Base-by-base conservation (phyloP, 2,797 vertebrate species). In the Coracias cyanogaster region DNA sequence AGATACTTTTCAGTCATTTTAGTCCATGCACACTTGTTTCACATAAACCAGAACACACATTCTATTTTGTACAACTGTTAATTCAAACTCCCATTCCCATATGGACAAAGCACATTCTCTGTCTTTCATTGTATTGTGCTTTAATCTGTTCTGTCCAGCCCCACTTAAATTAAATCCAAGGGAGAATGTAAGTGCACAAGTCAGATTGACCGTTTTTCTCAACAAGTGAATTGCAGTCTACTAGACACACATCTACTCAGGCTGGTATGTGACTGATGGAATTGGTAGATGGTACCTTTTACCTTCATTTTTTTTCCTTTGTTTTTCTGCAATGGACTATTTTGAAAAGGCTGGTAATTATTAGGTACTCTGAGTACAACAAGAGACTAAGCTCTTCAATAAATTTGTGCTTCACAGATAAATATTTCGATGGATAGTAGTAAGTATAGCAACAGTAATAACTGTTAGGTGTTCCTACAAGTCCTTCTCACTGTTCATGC, bases 1-100 rank as follows among this genome's bases (percentile, higher is more conserved):
- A 58, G 87, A 87, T 90, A 67, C 72, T 82, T 89, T 74, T 88
- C 54, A 73, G 46, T 54, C 86, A 60, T 93, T 95, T 94, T 31
- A 81, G 48, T 77, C 79, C 8, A 7, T 58, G 82, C 90, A 62
- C 93, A 78, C 55, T 84, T 49, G 28, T 91, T 95, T 95, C 88
- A 85, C 79, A 25, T 79, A 82, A 88, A 73, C 73, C 89, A 65
- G 90, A 90, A 72, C 74, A 33, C 58, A 21, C n/a, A 3, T 90
- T 93, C 74, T 85, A 26, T 92, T 94, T 91, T 39, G 61, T 37
- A 55, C 0, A 0, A 18, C 64, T 6, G 1, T 69, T 69, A 41
- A 65, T 78, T 85, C 85, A 82, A 94, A 49, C 4, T 69, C 45
- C 28, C 25, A 9, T 64, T 93, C 87, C 37, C 58, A 72, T 54